Base-by-base conservation (phyloP, 2,113 vertebrate genomes). In the Cettia cetti region DNA sequence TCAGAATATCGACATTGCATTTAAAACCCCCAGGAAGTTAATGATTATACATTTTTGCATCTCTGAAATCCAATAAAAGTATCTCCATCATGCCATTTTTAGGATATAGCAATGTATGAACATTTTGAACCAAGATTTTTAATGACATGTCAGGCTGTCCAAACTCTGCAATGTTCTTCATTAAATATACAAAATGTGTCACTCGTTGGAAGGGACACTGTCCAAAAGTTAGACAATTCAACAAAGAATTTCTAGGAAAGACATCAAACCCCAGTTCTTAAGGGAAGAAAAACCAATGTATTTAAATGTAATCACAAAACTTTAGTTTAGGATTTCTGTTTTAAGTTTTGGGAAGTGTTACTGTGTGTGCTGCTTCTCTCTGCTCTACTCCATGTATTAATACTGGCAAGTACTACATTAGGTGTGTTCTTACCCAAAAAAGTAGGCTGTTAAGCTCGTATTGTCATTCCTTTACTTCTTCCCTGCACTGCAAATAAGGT, bases 1-100 rank as follows among this genome's bases (percentile, higher is more conserved):
- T 92, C 91, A 72, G 81, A 97, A 98, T 98, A 97, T 77, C 97
- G 92, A 97, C 96, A 97, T 89, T 94, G 91, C 82, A 89, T 97
- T 96, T 92, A 97, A 98, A 98, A 97, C 95, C 95, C 90, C 94
- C 91, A 85, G 92, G 84, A 95, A 97, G 76, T 95, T 75, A 70
- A 92, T 94, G 92, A 90, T 89, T 85, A 79, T 93, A 97, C 94
- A 96, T 90, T 45, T 91, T 89, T 95, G 77, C 90, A 95, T 95
- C 71, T 95, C 96, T 92, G 94, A 95, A 97, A 97, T 86, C 80
- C 84, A 93, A 94, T 57, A 86, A 30, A 89, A 89, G 59, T 63
- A 57, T 63, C 75, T 91, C 65, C 85, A 77, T 74, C 71, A 31
- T 74, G 89, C 86, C 30, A 42, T 85, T 79, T 82, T 63, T 33